Evolutionary conservation across 1,140 invertebrate genomes (phyloP).

Genomic region (Homarus americanus): DNA sequence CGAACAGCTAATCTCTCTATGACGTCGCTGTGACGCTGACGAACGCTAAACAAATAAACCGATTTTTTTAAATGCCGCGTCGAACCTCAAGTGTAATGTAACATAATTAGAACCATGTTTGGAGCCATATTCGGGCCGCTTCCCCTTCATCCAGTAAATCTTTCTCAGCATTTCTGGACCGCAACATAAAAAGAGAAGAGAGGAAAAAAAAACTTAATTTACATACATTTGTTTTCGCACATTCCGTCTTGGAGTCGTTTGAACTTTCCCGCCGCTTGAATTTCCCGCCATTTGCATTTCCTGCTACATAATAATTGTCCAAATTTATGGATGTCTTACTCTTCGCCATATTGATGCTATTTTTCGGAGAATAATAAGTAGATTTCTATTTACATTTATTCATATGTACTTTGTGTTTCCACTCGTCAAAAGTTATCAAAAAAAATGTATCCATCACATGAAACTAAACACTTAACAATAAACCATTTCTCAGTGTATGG

Average conservation of each 20-base stretch:
- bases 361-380: too few relatives aligned
- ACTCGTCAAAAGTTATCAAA: too few relatives aligned
- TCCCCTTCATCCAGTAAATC: conserved; percentile 15
- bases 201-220: conserved; percentile 19
- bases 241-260: conserved; percentile 6
- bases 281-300: conserved; percentile 23
- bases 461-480: too few relatives aligned
- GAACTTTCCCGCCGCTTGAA: not conserved
- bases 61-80: not conserved
- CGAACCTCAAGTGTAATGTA: conserved; percentile 15
- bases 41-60: not conserved
- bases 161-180: not conserved
- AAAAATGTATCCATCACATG: too few relatives aligned
- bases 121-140: not conserved
- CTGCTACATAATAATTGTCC: conserved; percentile 1
- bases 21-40: not conserved
- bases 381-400: too few relatives aligned
- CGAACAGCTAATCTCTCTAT: not conserved
- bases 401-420: too few relatives aligned
- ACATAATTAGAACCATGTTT: conserved; percentile 31
- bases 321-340: not conserved
- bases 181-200: not conserved
- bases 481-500: too few relatives aligned
- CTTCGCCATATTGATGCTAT: too few relatives aligned
- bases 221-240: conserved; percentile 40